Base-by-base conservation (phyloP, 2,888 invertebrate genomes). In the Troides aeacus region DNA sequence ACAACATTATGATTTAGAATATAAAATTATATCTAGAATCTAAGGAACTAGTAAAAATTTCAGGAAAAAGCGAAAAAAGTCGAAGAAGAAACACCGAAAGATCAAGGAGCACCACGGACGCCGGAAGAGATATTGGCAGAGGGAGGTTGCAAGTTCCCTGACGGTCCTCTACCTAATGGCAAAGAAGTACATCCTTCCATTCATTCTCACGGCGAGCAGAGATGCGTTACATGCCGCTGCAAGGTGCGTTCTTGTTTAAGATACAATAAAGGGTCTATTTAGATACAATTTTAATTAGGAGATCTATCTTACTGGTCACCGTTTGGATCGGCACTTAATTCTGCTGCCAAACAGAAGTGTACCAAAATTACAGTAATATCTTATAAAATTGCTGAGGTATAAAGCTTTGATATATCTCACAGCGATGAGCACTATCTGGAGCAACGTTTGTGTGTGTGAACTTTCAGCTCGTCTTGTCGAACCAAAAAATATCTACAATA, bases 201-300 rank as follows among this genome's bases (percentile, higher is more conserved):
- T 75, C 96, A 96, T 79, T 97, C 97, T 21, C 96, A 97, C 79
- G 98, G 98, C 56, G 96, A 96, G 81, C 95, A 97, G 85, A 95
- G 97, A 86, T 98, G 98, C 87, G 96, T 98, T 83, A 96, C 96
- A 77, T 98, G 98, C 85, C 94, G 95, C 78, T 98, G 98, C 94
- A 96, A 97, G 95, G 98, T 98, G 89, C 75, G 74, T 10, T 58
- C 15, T 17, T 53, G 15, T 18, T 10, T 42, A 12, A 3, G 42
- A 12, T 42, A 42, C 42, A 18, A 18, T 53, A 53, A 30, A 30
- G n/a, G 0, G 53, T 17, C 3, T 18, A 1, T n/a, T 53, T 12
- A 53, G 7, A 2, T 42, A 18, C n/a, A 53, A n/a, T 53, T 18
- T 53, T 53, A 53, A 30, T 30, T 30, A 30, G 30, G 30, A 4